A percentile compares a stretch with the other conserved stretches of the same genome.
Conservation (phyloP, 2,113 vertebrate species). For the Talpa occidentalis region DNA sequence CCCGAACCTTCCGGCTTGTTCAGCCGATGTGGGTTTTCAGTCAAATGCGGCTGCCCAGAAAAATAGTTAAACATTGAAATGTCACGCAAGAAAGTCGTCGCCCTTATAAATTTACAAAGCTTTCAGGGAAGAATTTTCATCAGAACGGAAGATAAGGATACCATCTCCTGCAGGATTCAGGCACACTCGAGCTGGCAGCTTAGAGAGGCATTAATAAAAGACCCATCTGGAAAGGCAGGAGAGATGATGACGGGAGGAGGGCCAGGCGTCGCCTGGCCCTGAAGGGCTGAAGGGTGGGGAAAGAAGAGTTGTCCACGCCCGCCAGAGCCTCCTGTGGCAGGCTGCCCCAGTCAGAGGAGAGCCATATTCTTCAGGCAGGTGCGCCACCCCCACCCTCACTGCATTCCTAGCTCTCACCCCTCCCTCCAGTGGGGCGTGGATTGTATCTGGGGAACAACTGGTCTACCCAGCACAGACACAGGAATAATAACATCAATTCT, state of each 20-base stretch:
- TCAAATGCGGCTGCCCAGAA: not conserved
- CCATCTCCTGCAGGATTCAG: no score
- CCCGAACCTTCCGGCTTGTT: not conserved
- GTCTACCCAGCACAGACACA: not conserved
- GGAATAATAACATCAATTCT: not conserved
- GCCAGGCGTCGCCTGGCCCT: no score
- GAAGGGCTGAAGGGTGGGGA: not conserved
- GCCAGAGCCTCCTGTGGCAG: not conserved
- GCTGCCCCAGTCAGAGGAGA: no score
- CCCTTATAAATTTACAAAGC: not conserved
- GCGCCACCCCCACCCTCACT: not conserved
- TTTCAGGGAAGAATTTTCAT: not conserved
- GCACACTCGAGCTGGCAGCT: not conserved
- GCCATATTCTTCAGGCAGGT: not conserved
- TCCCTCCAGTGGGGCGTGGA: not conserved
- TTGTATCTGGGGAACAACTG: not conserved
- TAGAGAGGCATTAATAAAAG: not conserved
- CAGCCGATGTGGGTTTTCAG: not conserved
- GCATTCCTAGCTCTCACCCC: not conserved
- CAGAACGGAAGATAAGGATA: not conserved
- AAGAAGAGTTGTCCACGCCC: no score
- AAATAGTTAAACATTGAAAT: conserved; percentile 31
- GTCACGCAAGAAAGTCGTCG: not conserved
- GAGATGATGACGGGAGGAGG: no score
- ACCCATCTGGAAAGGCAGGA: not conserved